Conservation (phyloP, 2,888 invertebrate genomes). For the Cryptocephalus moraei region DNA sequence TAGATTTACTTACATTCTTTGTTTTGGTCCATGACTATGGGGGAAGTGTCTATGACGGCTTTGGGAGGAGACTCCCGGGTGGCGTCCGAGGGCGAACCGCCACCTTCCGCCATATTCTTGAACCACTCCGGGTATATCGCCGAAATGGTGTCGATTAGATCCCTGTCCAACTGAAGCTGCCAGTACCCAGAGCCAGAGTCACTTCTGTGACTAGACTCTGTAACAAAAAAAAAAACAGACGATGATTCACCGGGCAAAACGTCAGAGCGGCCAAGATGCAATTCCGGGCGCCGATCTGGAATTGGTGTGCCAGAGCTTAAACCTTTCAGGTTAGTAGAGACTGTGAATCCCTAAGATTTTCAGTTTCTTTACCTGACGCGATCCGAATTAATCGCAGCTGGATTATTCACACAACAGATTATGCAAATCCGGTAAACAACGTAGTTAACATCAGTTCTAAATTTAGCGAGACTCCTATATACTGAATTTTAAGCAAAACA, state of each 20-base stretch:
- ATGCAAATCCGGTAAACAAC: constrained; percentile 4
- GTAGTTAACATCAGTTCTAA: constrained; percentile 2
- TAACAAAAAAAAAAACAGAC: constrained; percentile 23
- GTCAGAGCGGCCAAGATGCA: no score
- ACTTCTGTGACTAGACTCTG: constrained; percentile 55
- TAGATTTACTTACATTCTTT: constrained; percentile 93
- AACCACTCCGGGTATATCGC: constrained; percentile 93
- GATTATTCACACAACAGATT: not conserved
- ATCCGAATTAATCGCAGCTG: no score
- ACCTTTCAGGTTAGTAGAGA: no score
- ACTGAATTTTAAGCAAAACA: no score
- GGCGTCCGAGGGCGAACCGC: constrained; percentile 18
- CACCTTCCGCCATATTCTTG: constrained; percentile 42
- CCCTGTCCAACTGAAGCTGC: constrained; percentile 88
- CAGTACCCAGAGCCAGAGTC: constrained; percentile 71
- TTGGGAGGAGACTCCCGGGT: constrained; percentile 70
- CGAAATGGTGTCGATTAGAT: constrained; percentile 84
- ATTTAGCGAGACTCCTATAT: not conserved
- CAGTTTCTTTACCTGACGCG: no score
- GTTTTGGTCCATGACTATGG: constrained; percentile 91
- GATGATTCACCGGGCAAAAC: no score
- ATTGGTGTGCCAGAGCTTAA: no score
- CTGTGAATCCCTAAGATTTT: no score
- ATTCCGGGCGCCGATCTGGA: no score
- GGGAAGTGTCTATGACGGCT: constrained; percentile 89